Conservation (phyloP, 2,113 vertebrate genomes). For the Haplochromis vanheusdeni region DNA sequence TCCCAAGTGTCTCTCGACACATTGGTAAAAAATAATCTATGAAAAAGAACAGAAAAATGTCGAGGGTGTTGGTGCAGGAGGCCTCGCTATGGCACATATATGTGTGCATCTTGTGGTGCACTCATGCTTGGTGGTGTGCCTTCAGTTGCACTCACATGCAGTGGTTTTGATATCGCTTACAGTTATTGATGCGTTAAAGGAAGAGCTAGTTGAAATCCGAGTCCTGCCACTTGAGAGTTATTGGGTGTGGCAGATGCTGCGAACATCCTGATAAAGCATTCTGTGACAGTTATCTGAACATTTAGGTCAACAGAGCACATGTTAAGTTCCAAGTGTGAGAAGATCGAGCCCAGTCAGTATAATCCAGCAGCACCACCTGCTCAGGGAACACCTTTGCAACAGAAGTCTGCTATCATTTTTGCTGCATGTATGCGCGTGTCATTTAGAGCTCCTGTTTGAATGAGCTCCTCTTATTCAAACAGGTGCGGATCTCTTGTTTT, state of each 20-base stretch:
- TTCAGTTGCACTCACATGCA: neutral
- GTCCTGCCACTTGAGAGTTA: neutral
- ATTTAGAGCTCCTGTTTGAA: neutral
- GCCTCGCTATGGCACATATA: neutral
- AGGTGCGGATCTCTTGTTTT: neutral
- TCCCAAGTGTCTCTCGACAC: neutral
- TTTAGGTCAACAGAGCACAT: neutral
- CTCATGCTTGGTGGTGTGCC: neutral
- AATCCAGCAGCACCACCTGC: neutral
- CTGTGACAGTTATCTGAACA: neutral
- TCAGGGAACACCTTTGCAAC: neutral
- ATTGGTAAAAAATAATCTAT: neutral
- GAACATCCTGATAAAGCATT: neutral
- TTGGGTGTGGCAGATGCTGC: neutral
- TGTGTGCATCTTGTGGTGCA: neutral
- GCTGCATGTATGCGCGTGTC: rapidly evolving
- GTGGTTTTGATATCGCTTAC: slow-evolving; percentile 6
- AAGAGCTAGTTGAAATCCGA: neutral
- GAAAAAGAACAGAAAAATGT: neutral
- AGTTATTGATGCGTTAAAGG: neutral
- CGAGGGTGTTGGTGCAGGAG: neutral
- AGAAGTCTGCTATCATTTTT: neutral
- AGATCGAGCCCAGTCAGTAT: neutral
- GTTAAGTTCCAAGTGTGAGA: neutral
- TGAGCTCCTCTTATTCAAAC: neutral